phyloP scores from a whole-genome alignment of 92 coral and sea anemone genomes.

The Porites evermanni region DNA sequence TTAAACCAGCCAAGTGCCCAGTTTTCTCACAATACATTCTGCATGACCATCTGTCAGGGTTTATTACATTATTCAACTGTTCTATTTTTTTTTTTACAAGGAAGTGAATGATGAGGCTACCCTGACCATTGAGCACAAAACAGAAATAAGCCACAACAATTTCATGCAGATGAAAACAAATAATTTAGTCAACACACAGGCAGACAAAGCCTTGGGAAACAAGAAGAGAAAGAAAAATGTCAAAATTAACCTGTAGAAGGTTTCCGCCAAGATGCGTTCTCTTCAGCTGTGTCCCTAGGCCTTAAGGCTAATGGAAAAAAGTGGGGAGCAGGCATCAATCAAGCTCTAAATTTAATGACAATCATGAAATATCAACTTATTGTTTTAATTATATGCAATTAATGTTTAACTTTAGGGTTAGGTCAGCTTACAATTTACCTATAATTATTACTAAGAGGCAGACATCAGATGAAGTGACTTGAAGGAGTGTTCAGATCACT shows the following conservation, averaged over 20 bases:
- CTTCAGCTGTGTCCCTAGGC: slow-evolving; percentile 95
- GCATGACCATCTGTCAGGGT: too few relatives aligned
- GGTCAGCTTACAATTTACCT: neutral
- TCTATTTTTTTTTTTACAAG: too few relatives aligned
- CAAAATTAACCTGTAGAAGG: slow-evolving; percentile 75
- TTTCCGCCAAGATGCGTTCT: slow-evolving; percentile 96
- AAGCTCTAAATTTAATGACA: neutral
- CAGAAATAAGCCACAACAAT: neutral
- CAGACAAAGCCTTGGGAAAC: slow-evolving; percentile 6
- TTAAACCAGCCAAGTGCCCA: too few relatives aligned
- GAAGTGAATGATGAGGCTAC: neutral
- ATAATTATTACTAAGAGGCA: neutral
- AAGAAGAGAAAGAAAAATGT: slow-evolving; percentile 34
- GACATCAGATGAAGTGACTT: too few relatives aligned
- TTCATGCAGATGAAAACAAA: neutral
- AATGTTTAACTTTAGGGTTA: neutral
- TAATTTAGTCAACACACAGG: neutral
- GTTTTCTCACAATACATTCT: too few relatives aligned
- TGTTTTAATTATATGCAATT: neutral
- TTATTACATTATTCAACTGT: too few relatives aligned
- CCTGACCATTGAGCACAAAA: neutral
- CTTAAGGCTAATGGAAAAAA: slow-evolving; percentile 79
- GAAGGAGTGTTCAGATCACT: neutral
- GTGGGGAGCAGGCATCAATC: slow-evolving; percentile 12
- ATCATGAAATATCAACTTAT: neutral